Percentiles rank a stretch among this genome's conserved stretches.
These are phyloP conservation scores for Parasteatoda tepidariorum DNA, from an alignment of 1,140 invertebrate species.

Conservation along the genomic window DNA sequence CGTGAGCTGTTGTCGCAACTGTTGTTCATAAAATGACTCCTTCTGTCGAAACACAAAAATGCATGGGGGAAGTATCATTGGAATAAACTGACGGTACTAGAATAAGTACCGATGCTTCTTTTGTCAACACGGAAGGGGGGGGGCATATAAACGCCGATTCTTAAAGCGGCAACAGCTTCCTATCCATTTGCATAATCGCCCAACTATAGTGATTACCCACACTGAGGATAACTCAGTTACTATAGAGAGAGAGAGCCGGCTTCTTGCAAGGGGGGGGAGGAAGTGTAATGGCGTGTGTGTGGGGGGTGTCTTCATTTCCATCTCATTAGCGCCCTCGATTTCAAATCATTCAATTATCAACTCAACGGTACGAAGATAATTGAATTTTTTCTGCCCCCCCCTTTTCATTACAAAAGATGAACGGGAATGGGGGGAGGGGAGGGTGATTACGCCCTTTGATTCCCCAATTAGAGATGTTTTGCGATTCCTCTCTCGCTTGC, in stretches of 20 bases:
- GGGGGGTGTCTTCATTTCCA: conserved; percentile 52
- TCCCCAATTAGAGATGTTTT: conserved; percentile 52
- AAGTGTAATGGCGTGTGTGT: not conserved
- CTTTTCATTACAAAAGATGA: too few species aligned
- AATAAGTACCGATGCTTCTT: too few species aligned
- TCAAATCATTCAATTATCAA: conserved; percentile 53
- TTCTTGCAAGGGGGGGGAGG: not conserved
- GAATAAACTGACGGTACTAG: too few species aligned
- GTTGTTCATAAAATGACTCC: too few species aligned
- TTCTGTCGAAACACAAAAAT: too few species aligned
- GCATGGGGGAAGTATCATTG: too few species aligned
- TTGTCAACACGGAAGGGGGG: too few species aligned
- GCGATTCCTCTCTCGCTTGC: not conserved
- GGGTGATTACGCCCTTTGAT: conserved; percentile 37
- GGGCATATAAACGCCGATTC: too few species aligned
- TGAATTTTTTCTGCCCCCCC: conserved; percentile 34
- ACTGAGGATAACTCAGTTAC: conserved; percentile 31
- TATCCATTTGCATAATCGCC: conserved; percentile 56
- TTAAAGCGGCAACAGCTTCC: too few species aligned
- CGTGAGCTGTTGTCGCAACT: too few species aligned
- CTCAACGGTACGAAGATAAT: conserved; percentile 21
- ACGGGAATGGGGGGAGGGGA: too few species aligned
- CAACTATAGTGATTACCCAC: conserved; percentile 19
- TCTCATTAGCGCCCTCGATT: conserved; percentile 46
- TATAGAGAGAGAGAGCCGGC: not conserved